These are phyloP conservation scores for Neoaliturus tenellus DNA, from an alignment of 2,888 invertebrate species.

Conservation along the genomic window DNA sequence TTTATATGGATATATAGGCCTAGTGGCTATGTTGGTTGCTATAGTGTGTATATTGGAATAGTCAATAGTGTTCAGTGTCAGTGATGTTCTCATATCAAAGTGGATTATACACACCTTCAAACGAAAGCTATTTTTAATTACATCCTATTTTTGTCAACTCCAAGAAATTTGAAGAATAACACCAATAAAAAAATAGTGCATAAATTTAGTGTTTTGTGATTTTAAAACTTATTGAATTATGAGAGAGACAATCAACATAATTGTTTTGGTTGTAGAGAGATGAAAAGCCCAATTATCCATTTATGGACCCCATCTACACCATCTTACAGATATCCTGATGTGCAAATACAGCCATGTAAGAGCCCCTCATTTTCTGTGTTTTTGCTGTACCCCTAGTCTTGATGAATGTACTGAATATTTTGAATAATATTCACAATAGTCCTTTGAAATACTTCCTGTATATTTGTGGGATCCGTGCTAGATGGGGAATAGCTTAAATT, in stretches of 20 bases:
- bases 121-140: not conserved
- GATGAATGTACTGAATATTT: too few species aligned
- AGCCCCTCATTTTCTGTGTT: too few species aligned
- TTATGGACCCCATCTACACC: too few species aligned
- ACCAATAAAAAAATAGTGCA: conserved; percentile 18
- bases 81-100: not conserved
- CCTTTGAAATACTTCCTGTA: too few species aligned
- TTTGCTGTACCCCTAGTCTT: too few species aligned
- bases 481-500: not conserved
- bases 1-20: too few species aligned
- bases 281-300: too few species aligned
- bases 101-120: not conserved
- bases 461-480: too few species aligned
- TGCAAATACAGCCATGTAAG: too few species aligned
- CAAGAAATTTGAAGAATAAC: not conserved
- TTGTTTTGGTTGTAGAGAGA: not conserved
- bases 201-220: not conserved
- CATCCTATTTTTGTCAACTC: not conserved
- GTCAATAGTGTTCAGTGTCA: not conserved
- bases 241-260: not conserved
- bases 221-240: not conserved
- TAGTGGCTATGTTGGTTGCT: not conserved
- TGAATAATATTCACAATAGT: too few species aligned
- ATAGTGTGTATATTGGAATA: not conserved
- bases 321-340: too few species aligned